A percentile compares a stretch with the other conserved stretches of the same genome.
Conservation (phyloP, 2,888 invertebrate species). For the Eustalomyia histrio region DNA sequence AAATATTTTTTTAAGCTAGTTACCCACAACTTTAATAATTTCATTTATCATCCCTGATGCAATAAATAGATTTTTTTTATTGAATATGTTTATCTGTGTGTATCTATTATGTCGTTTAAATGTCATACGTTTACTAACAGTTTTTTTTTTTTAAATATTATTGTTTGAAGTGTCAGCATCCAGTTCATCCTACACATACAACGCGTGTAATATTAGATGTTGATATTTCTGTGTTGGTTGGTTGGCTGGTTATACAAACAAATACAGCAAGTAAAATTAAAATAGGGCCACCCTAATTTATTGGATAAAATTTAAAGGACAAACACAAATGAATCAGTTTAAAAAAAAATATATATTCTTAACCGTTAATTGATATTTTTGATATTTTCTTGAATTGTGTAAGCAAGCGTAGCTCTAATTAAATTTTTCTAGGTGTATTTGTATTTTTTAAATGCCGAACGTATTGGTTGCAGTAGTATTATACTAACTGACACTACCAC, state of each 20-base stretch:
- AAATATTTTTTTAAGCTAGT: background rate
- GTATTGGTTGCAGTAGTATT: no score
- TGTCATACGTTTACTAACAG: slow-evolving; percentile 49
- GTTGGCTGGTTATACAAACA: background rate
- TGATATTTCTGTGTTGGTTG: background rate
- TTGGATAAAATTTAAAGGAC: no score
- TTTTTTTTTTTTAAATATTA: slow-evolving; percentile 1
- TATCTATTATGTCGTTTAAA: slow-evolving; percentile 41
- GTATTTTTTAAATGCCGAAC: no score
- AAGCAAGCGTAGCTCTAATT: no score
- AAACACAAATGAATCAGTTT: no score
- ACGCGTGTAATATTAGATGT: background rate
- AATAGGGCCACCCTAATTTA: no score
- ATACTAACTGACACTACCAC: no score
- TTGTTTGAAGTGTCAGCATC: slow-evolving; percentile 28
- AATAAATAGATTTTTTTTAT: background rate
- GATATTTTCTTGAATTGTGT: no score
- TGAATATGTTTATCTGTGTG: slow-evolving; percentile 5
- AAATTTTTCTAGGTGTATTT: no score
- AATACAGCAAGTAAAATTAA: background rate
- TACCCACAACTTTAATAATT: background rate
- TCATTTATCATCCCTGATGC: background rate
- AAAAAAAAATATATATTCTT: no score
- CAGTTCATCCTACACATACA: slow-evolving; percentile 37
- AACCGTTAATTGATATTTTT: no score